A percentile compares a stretch with the other conserved stretches of the same genome.
Conservation (phyloP, 2,113 vertebrate genomes). For the Mustela lutreola region DNA sequence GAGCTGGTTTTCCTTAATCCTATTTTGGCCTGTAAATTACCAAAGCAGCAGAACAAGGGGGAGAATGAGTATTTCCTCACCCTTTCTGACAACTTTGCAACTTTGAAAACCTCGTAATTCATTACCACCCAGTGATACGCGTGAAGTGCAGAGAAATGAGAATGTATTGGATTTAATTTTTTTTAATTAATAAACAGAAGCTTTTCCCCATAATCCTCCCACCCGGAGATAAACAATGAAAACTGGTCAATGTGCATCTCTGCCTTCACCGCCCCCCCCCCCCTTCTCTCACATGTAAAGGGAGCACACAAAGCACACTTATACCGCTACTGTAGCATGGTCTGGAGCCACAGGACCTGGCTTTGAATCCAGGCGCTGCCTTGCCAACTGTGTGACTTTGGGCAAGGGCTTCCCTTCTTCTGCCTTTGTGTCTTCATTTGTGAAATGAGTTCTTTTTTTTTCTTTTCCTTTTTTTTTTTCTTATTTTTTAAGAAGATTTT, state of each 20-base stretch:
- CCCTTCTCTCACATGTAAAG: not conserved
- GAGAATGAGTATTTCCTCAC: not conserved
- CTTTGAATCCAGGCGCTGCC: not conserved
- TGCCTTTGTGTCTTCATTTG: not conserved
- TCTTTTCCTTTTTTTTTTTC: not conserved
- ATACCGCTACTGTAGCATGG: rapidly evolving
- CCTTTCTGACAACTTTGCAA: not conserved
- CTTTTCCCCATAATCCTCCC: not conserved
- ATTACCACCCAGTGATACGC: not conserved
- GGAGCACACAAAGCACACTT: rapidly evolving
- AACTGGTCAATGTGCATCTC: too few relatives aligned
- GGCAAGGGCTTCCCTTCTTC: not conserved
- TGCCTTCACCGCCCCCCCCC: too few relatives aligned
- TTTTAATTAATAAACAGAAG: not conserved
- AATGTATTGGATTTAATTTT: not conserved
- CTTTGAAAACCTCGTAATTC: not conserved
- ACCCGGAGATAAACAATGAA: not conserved
- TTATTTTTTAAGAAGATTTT: not conserved
- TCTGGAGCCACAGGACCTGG: not conserved
- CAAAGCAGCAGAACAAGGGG: not conserved
- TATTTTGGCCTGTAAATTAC: constrained; percentile 3
- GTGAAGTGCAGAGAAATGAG: not conserved
- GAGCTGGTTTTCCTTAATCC: not conserved
- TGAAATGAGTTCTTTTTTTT: not conserved
- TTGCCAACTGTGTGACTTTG: not conserved